Percentiles rank a stretch among this genome's conserved stretches.
Evolutionary conservation across 2,113 vertebrate species (phyloP).

Genomic region (Circaetus gallicus): DNA sequence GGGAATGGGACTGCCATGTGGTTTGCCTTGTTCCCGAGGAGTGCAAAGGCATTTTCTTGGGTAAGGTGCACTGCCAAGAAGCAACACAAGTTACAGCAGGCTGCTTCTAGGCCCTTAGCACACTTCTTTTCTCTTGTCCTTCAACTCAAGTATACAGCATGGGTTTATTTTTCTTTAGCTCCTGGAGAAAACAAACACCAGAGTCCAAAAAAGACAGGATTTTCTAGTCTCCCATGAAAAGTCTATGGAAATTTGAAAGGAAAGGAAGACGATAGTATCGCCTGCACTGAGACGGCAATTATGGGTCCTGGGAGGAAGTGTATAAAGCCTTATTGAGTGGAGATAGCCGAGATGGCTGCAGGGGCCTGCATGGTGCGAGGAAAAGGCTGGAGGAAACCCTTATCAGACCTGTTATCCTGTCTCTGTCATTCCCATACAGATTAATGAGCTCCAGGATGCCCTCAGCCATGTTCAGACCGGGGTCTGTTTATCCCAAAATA

Average conservation of each 20-base stretch:
- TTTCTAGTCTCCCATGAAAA: slow-evolving; percentile 62
- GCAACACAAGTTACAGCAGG: not conserved
- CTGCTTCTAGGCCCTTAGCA: not conserved
- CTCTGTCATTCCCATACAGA: slow-evolving; percentile 75
- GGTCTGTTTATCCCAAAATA: slow-evolving; percentile 74
- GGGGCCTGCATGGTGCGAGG: slow-evolving; percentile 44
- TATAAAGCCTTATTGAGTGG: slow-evolving; percentile 58
- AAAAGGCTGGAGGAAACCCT: slow-evolving; percentile 77
- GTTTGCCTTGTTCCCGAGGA: not conserved
- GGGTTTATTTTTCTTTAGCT: slow-evolving; percentile 31
- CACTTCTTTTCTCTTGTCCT: not conserved
- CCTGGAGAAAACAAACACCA: slow-evolving; percentile 52
- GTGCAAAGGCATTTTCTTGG: accelerated
- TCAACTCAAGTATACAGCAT: not conserved
- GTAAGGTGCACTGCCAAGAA: too few relatives aligned
- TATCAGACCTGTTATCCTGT: slow-evolving; percentile 77
- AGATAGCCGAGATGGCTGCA: not conserved
- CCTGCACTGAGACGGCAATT: slow-evolving; percentile 53
- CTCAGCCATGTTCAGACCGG: slow-evolving; percentile 59
- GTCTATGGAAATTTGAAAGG: slow-evolving; percentile 64
- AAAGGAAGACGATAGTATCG: slow-evolving; percentile 60
- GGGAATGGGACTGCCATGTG: not conserved
- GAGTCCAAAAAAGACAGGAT: slow-evolving; percentile 28
- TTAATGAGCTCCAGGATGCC: slow-evolving; percentile 77
- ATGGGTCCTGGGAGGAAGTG: slow-evolving; percentile 67